Evolutionary conservation across 2,113 vertebrate genomes (phyloP), one percentile per base, ranked within the genome.

Genomic region (Vulpes lagopus): DNA sequence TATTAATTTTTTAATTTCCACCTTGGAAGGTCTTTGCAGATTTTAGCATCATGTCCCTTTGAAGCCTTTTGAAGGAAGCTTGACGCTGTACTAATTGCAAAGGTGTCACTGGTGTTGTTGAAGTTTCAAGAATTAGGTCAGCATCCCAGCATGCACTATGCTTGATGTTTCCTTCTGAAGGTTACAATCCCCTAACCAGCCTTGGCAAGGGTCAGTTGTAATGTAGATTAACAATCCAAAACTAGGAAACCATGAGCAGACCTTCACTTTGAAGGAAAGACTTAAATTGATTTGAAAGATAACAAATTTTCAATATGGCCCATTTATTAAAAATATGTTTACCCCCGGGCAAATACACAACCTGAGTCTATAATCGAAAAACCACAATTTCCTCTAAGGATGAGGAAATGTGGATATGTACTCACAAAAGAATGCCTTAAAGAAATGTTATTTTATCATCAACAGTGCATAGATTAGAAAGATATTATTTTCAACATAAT

Each of bases 1-100:
- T 96, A 94, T 85, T 95, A 96, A 92, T 95, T 97, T 96, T 97
- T 79, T 97, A 92, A 94, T 96, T 97, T 89, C 53, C 53, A 92
- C 57, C 22, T 78, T 92, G 55, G 35, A 93, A 89, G 9, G 27
- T 89, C 49, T 93, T 83, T 32, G 11, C 12, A 69, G 32, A 95
- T 82, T 92, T 95, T 73, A 82, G 4, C 22, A 73, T 95, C 30
- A 38, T 74, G 23, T 12, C 25, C 8, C 25, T 89, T 43, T 59
- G 86, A 91, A 76, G 43, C 16, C 53, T 76, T 76, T 82, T 95
- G 59, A 95, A 95, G 38, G 16, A 62, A 84, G 2, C 19, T 67
- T 83, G 74, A 59, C 49, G 14, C 7, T 59, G 5, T 62, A 88
- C 60, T 94, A 94, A 91, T 97, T 91, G 65, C 49, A 93, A 93